Base-by-base conservation (phyloP, 2,797 vertebrate genomes). In the Oreochromis grahami region DNA sequence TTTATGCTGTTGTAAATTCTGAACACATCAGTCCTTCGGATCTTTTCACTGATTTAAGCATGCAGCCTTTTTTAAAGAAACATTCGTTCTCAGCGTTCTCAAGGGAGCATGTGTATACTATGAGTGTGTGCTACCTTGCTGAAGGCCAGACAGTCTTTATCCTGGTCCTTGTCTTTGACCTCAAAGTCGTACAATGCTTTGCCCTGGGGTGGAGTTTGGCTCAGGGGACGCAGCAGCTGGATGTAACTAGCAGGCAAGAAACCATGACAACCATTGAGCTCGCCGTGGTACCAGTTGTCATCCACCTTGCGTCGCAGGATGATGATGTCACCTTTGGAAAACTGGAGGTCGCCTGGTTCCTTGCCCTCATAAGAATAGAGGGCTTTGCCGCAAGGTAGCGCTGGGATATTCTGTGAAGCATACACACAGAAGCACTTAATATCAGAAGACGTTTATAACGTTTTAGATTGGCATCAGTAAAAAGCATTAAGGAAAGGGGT, bases 171-270 rank as follows among this genome's bases (percentile, higher is more conserved):
- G 94, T 99, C 98, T 94, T 99, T 99, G 92, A 99, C 98, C 95
- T 99, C 97, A 70, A 99, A 99, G 95, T 99, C 98, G 0, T 99
- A 99, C 93, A 99, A 96, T 11, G 99, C 98, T 96, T 99, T 99
- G 87, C 99, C 98, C 92, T 99, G 98, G 51, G 99, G 98, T 1
- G 97, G 97, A 43, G 97, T 97, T 82, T 98, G 98, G 0, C 97
- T 98, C 87, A 98, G 96, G 4, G 98, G 98, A 87, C 97, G 97
- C 90, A 99, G 93, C 87, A 98, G 95, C 94, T 98, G 98, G 94
- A 99, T 97, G 87, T 99, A 99, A 92, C 98, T 99, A 17, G 98
- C 98, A 0, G 98, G 98, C 86, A 99, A 96, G 94, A 99, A 99
- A 83, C 98, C 98, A 0, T 98, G 98, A 76, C 97, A 97, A 17